phyloP scores from a whole-genome alignment of 2,113 vertebrate genomes.

The Rhabdomys dilectus region DNA sequence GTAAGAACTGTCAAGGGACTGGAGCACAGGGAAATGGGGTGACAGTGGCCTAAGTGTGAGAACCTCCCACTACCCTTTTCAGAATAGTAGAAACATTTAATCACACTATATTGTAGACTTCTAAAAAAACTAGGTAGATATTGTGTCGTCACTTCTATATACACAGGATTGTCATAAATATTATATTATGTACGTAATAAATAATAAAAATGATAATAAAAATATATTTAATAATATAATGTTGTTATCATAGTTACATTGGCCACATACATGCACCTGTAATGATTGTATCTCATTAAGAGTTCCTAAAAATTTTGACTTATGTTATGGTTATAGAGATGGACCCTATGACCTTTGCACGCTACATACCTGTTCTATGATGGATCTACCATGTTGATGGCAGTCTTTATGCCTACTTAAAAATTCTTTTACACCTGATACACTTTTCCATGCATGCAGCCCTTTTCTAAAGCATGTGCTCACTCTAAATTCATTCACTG shows the following conservation, averaged over 20 bases:
- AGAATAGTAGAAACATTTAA: background rate
- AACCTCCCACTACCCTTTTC: background rate
- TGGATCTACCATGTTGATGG: background rate
- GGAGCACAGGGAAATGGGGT: background rate
- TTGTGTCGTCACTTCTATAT: background rate
- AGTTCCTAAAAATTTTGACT: background rate
- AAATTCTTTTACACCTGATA: background rate
- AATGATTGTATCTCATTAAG: background rate
- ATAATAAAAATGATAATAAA: background rate
- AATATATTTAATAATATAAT: background rate
- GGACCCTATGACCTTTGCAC: background rate
- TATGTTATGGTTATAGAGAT: too few relatives aligned
- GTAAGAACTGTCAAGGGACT: background rate
- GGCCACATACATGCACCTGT: background rate
- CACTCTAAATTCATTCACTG: background rate
- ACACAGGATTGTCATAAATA: background rate
- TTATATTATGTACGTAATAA: background rate
- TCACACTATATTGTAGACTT: background rate
- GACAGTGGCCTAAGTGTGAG: background rate
- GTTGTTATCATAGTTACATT: background rate
- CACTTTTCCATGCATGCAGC: background rate
- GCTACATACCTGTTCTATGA: background rate
- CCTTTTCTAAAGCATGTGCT: background rate
- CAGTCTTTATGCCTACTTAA: background rate
- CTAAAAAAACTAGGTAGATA: background rate